Evolutionary conservation across 1,140 invertebrate genomes (phyloP), one percentile per base, ranked within the genome.

Genomic region (Gryon sp.): DNA sequence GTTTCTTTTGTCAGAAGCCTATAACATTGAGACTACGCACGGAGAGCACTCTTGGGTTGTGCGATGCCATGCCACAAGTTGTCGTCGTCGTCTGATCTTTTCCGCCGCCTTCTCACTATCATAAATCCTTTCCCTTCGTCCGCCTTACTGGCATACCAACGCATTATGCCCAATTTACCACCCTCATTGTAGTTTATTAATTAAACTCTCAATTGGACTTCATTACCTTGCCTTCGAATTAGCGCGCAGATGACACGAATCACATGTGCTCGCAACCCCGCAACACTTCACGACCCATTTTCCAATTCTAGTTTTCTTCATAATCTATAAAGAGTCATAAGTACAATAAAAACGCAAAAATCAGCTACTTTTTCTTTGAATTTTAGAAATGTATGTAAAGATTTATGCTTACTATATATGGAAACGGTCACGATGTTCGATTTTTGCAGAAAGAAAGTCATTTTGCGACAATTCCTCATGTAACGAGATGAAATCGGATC

Each of bases 121-220:
- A 65, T 69, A 72, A 77, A 77, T 77, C 74, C 74, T 77, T 66
- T 62, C 55, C 66, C 53, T 66, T 57, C 66, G 66, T 62, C 74
- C 22, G 66, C 60, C 74, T 70, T 66, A 66, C 74, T 77, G 43
- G 41, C 74, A 77, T 77, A 77, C 74, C 74, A 77, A 72, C 66
- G 74, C 62, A 77, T 77, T 72, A 77, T 77, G 74, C 74, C 74
- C 66, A 77, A 77, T 72, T 72, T 77, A 72, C 74, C 74, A 72
- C 74, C 74, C 74, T 62, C 74, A 77, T 77, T 77, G 74, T 66
- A 46, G 53, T 77, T 77, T 66, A 77, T 77, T 77, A 77, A 77
- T 77, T 77, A 70, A 77, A 66, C 66, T 77, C 43, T 72, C 74
- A 77, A 77, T 77, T 77, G 66, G 60, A 53, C 60, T 77, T 77